phyloP scores from a whole-genome alignment of 1,140 invertebrate species.

The Leptopilina clavipes region DNA sequence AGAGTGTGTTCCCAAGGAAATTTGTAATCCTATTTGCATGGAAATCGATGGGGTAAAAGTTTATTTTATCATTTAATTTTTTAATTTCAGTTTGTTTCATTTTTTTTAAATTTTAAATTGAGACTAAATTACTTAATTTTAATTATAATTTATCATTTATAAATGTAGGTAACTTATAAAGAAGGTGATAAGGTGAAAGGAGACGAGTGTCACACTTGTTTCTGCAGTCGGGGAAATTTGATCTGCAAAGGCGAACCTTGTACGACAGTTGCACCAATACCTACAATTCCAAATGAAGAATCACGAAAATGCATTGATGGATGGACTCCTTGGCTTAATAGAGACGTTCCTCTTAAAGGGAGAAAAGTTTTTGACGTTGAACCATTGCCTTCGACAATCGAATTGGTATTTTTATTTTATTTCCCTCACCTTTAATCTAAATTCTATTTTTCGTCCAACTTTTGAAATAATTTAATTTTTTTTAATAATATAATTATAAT shows the following conservation, averaged over 20 bases:
- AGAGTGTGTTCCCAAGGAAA: conserved; percentile 83
- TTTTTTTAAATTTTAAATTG: neutral
- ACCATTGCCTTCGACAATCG: conserved; percentile 75
- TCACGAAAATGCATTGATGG: conserved; percentile 77
- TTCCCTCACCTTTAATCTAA: too few relatives aligned
- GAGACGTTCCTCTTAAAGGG: conserved; percentile 70
- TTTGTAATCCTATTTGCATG: conserved; percentile 83
- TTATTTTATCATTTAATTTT: conserved; percentile 17
- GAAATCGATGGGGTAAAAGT: conserved; percentile 78
- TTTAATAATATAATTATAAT: too few relatives aligned
- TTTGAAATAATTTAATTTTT: too few relatives aligned
- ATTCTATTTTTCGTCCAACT: too few relatives aligned
- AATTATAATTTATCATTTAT: neutral
- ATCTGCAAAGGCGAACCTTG: conserved; percentile 84
- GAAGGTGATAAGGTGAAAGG: conserved; percentile 86
- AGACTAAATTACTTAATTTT: neutral
- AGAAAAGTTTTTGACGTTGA: conserved; percentile 78
- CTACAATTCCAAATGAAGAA: conserved; percentile 65
- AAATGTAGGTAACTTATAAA: conserved; percentile 75
- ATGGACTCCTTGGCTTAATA: conserved; percentile 86
- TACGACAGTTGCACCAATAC: conserved; percentile 50
- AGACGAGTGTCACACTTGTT: conserved; percentile 86
- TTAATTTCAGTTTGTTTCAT: neutral
- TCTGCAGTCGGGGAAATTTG: conserved; percentile 81
- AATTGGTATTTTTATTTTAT: conserved; percentile 59